These are phyloP conservation scores for Diacarnus erythraeanus DNA, from an alignment of 37 sponge, comb jelly and placozoan species.

Conservation along the genomic window DNA sequence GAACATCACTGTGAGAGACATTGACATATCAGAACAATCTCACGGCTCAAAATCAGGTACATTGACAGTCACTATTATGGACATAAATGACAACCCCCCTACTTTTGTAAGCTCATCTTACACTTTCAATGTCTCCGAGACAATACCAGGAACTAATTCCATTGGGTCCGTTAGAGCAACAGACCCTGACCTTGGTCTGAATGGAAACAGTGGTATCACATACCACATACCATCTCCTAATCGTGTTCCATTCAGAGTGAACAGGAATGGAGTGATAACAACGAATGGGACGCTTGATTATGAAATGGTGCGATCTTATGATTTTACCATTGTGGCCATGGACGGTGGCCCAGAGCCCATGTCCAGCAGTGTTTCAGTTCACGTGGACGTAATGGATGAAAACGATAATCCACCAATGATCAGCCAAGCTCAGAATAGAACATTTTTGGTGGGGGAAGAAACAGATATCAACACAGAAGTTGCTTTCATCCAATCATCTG, in stretches of 20 bases:
- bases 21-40: neutral
- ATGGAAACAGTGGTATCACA: neutral
- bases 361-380: neutral
- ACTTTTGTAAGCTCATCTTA: conserved; percentile 16
- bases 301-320: conserved; percentile 25
- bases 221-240: neutral
- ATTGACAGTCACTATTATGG: conserved; percentile 46
- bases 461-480: conserved; percentile 17
- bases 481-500: conserved; percentile 32
- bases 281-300: conserved; percentile 31
- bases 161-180: conserved; percentile 35
- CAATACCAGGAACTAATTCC: neutral
- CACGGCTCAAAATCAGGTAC: conserved; percentile 39
- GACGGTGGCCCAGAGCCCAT: conserved; percentile 66
- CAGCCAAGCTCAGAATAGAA: conserved; percentile 21
- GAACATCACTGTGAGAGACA: conserved; percentile 3
- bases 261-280: conserved; percentile 22
- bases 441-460: conserved; percentile 47
- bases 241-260: conserved; percentile 10
- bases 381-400: conserved; percentile 45
- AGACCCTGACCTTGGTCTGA: conserved; percentile 52
- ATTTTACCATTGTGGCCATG: conserved; percentile 49
- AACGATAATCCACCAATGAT: conserved; percentile 63
- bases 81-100: conserved; percentile 78
- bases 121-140: conserved; percentile 33